phyloP scores from a whole-genome alignment of 2,888 invertebrate genomes.

The Hartigia nigra region DNA sequence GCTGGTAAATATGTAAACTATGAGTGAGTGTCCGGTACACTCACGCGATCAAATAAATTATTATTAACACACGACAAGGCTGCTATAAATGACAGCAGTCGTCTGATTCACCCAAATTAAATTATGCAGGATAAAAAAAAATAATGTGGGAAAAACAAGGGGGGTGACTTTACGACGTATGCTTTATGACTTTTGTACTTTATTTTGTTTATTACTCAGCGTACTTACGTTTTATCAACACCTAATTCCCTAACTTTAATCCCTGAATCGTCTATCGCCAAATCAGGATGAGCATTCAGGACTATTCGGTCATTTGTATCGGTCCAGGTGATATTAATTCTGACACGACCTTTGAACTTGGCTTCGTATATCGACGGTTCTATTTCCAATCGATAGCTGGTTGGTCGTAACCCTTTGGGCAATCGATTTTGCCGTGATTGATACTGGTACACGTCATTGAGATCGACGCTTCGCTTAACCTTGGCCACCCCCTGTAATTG shows the following conservation, averaged over 20 bases:
- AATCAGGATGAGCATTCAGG: slow-evolving; percentile 75
- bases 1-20: background rate
- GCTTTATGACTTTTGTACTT: too few species aligned
- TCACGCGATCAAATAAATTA: background rate
- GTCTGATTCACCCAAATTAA: background rate
- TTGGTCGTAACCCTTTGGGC: slow-evolving; percentile 74
- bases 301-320: slow-evolving; percentile 73
- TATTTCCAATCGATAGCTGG: slow-evolving; percentile 75
- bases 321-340: slow-evolving; percentile 77
- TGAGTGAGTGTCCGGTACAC: background rate
- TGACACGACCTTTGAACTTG: slow-evolving; percentile 75
- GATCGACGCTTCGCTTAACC: slow-evolving; percentile 74
- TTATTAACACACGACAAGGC: background rate
- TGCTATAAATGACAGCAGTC: background rate
- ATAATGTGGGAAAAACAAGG: background rate
- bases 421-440: slow-evolving; percentile 75
- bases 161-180: background rate
- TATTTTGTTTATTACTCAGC: background rate
- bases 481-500: slow-evolving; percentile 39
- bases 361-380: slow-evolving; percentile 75
- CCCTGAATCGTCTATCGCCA: slow-evolving; percentile 70
- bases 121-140: background rate
- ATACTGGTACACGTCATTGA: slow-evolving; percentile 76
- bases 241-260: slow-evolving; percentile 65
- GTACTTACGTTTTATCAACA: slow-evolving; percentile 55